phyloP scores from a whole-genome alignment of 2,113 vertebrate species.

The Delphinus delphis region DNA sequence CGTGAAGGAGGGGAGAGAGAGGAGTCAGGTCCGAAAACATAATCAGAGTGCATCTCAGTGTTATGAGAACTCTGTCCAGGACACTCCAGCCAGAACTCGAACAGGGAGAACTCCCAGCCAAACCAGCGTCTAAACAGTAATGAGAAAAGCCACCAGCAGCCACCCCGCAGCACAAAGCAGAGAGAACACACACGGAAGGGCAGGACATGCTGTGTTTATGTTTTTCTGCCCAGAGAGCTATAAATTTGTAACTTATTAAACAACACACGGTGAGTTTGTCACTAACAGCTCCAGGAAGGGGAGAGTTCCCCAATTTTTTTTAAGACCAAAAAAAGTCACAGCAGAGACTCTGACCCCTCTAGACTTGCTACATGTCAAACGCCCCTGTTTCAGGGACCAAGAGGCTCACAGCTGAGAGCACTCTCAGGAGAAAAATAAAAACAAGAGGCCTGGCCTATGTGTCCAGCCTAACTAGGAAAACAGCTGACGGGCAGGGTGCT shows the following conservation, averaged over 20 bases:
- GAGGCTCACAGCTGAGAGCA: neutral
- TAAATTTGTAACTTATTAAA: constrained; percentile 70
- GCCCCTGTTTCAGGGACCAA: neutral
- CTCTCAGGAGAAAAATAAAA: constrained; percentile 69
- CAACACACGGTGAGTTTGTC: constrained; percentile 52
- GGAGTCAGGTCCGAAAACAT: neutral
- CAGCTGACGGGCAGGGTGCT: constrained; percentile 67
- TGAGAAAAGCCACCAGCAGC: constrained; percentile 60
- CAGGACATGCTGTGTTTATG: constrained; percentile 10
- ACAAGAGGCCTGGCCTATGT: constrained; percentile 43
- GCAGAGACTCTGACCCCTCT: neutral
- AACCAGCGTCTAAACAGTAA: constrained; percentile 62
- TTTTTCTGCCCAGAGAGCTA: constrained; percentile 53
- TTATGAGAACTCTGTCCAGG: constrained; percentile 54
- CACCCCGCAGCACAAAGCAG: neutral
- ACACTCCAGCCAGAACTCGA: constrained; percentile 47
- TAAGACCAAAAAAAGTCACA: constrained; percentile 1
- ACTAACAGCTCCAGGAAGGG: neutral
- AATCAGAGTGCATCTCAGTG: neutral
- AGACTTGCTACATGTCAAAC: neutral
- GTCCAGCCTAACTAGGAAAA: constrained; percentile 62
- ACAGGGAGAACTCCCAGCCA: constrained; percentile 15
- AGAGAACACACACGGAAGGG: constrained; percentile 13
- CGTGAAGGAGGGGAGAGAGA: neutral
- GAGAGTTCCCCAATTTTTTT: neutral